Percentiles rank a stretch among this genome's conserved stretches.
Conservation (phyloP, 2,888 invertebrate species). For the Epinotia bilunana region DNA sequence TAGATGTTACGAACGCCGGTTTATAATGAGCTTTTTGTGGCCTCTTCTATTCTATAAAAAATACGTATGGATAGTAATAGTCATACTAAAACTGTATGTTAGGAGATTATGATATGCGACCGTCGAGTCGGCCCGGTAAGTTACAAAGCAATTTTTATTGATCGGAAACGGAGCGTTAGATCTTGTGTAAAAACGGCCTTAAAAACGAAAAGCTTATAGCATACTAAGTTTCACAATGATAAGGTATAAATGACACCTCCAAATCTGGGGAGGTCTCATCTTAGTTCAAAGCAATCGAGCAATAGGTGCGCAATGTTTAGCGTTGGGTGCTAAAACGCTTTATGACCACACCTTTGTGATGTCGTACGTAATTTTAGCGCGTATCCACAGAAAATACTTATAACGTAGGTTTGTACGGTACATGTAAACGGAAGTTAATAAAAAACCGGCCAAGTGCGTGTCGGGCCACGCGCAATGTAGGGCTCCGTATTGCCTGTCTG, state of each 20-base stretch:
- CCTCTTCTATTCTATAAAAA: constrained; percentile 15
- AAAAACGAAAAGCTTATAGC: too few species aligned
- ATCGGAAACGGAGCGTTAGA: not conserved
- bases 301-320: not conserved
- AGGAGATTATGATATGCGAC: not conserved
- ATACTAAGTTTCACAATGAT: too few species aligned
- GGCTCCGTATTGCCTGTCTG: too few species aligned
- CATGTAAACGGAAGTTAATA: constrained; percentile 6
- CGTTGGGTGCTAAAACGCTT: constrained; percentile 2
- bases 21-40: constrained; percentile 33
- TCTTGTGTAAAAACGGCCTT: not conserved
- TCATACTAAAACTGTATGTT: not conserved
- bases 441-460: too few species aligned
- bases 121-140: not conserved
- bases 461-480: too few species aligned
- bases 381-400: not conserved
- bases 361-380: not conserved
- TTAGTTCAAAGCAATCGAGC: not conserved
- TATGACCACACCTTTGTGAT: too few species aligned
- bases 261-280: not conserved
- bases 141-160: not conserved
- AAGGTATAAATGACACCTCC: not conserved
- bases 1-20: constrained; percentile 22
- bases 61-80: not conserved
- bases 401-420: constrained; percentile 1